Evolutionary conservation across 2,113 vertebrate species (phyloP).

Genomic region (Oncorhynchus masou): DNA sequence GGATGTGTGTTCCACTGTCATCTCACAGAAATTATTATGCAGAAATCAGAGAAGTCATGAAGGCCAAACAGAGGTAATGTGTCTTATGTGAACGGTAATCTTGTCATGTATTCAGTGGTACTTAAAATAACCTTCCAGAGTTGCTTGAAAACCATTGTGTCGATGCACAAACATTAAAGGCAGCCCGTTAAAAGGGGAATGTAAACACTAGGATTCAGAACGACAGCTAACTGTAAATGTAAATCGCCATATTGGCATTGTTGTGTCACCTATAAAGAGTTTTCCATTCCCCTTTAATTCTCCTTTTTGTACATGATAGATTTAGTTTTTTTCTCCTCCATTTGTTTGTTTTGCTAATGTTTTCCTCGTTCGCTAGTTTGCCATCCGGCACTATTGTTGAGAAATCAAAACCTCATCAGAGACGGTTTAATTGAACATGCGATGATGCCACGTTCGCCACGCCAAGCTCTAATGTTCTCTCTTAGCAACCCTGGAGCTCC

Average conservation of each 20-base stretch:
- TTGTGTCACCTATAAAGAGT: not conserved
- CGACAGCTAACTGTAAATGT: too few relatives aligned
- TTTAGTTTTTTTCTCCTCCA: slow-evolving; percentile 3
- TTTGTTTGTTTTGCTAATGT: slow-evolving; percentile 40
- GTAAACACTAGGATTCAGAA: too few relatives aligned
- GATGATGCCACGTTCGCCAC: not conserved
- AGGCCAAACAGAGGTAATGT: slow-evolving; percentile 50
- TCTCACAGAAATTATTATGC: not conserved
- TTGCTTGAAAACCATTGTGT: slow-evolving; percentile 37
- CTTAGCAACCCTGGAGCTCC: too few relatives aligned
- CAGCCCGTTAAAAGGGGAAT: not conserved
- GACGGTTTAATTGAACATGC: slow-evolving; percentile 44
- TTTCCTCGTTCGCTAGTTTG: slow-evolving; percentile 12
- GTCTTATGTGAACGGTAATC: slow-evolving; percentile 51
- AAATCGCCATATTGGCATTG: not conserved
- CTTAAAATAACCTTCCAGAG: slow-evolving; percentile 22
- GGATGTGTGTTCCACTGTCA: not conserved
- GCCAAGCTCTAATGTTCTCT: too few relatives aligned
- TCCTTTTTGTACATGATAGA: not conserved
- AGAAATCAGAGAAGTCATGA: slow-evolving; percentile 43
- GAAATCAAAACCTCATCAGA: slow-evolving; percentile 42
- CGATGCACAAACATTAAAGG: slow-evolving; percentile 46
- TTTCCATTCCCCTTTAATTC: not conserved
- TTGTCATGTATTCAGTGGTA: slow-evolving; percentile 42
- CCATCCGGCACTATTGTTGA: slow-evolving; percentile 30